Base-by-base conservation (phyloP, 1,140 invertebrate species). In the Tetragonula clypearis region DNA sequence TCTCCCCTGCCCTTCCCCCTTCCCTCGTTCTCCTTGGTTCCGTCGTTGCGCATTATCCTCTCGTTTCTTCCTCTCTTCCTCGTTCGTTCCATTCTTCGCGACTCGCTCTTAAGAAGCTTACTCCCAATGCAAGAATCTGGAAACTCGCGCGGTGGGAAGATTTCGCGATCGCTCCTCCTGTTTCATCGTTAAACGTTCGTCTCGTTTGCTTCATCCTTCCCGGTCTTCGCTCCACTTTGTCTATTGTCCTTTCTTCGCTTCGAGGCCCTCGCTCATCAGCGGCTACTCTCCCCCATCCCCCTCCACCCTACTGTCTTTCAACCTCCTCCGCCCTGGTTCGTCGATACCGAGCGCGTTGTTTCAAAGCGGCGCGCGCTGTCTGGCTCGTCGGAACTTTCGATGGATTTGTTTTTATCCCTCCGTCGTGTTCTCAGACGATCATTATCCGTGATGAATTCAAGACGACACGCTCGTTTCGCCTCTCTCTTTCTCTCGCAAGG, bases 361-460 rank as follows among this genome's bases (percentile, higher is more conserved):
- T 72, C 35, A 19, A 69, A 35, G 21, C 4, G 69, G 65, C 35
- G 60, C n/a, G 76, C 49, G 69, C 15, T 71, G 69, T n/a, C 60
- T 41, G 35, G 23, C 73, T 91, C 86, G 85, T 87, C 83, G 85
- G 88, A 91, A 89, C 88, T 91, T 91, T 88, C 88, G 84, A 90
- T 79, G 79, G 85, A 87, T 85, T 56, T 72, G 62, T 90, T 90
- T 91, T 90, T 90, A 86, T 88, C 66, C 85, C 15, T 30, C 60
- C 49, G 65, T 55, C 53, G 66, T 81, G 83, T 90, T 91, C 83
- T 82, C 85, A 87, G 56, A 56, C 84, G 81, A 83, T 26, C 11
- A 83, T 26, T 6, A 21, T 9, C 2, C 78, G 56, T 75, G 81
- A 87, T 85, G 80, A 85, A 62, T 82, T 60, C 21, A 17, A 53